phyloP scores from a whole-genome alignment of 2,797 vertebrate genomes.

The Sciurus vulgaris region DNA sequence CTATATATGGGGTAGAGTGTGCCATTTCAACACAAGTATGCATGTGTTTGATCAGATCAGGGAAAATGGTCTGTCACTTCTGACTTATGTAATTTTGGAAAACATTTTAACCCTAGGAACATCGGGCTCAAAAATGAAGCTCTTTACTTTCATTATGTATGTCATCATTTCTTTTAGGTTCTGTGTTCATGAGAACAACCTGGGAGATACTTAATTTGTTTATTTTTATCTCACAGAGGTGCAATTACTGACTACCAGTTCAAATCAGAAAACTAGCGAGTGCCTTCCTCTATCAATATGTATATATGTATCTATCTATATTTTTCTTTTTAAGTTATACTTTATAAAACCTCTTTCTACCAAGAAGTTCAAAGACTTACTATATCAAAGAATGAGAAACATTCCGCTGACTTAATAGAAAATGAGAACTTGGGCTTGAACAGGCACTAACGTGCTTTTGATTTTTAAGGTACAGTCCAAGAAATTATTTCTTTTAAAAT shows the following conservation, averaged over 20 bases:
- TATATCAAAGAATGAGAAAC: constrained; percentile 11
- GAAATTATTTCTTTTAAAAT: neutral
- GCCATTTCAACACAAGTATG: neutral
- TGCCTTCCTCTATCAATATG: neutral
- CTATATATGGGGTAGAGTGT: neutral
- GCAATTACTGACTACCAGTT: neutral
- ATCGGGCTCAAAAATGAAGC: neutral
- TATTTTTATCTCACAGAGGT: neutral
- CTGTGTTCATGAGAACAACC: neutral
- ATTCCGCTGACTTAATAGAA: constrained; percentile 13
- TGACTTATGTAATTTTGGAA: neutral
- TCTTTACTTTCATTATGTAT: neutral
- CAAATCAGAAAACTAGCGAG: neutral
- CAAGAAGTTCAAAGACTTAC: constrained; percentile 58
- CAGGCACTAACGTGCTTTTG: neutral
- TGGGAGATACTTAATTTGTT: neutral
- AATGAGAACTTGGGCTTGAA: neutral
- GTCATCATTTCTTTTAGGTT: neutral
- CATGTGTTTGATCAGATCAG: too few relatives aligned
- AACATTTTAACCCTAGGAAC: neutral
- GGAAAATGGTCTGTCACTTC: neutral
- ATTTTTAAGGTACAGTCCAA: neutral
- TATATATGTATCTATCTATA: neutral
- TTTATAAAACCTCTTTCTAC: constrained; percentile 26
- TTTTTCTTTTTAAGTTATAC: constrained; percentile 10